These are phyloP conservation scores for Morpho deidamia DNA, from an alignment of 2,888 invertebrate genomes.

Conservation along the genomic window DNA sequence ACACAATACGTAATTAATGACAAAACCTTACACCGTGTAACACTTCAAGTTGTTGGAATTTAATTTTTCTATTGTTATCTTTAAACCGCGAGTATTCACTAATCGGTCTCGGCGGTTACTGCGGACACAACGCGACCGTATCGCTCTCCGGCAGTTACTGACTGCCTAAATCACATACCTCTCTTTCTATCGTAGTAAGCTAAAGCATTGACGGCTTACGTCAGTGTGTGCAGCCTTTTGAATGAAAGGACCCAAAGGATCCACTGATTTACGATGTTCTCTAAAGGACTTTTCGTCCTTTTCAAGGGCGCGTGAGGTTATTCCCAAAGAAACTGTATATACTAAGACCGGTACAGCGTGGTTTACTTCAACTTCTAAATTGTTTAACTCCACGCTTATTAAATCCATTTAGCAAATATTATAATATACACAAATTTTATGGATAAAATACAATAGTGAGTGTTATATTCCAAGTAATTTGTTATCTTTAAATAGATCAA, in stretches of 20 bases:
- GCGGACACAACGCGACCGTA: conserved; percentile 40
- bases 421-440: too few species aligned
- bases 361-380: background rate
- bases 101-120: conserved; percentile 5
- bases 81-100: conserved; percentile 13
- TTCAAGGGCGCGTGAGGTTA: conserved; percentile 18
- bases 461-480: too few species aligned
- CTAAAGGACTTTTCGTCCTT: conserved; percentile 18
- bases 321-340: background rate
- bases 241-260: conserved; percentile 45
- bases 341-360: background rate
- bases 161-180: conserved; percentile 24
- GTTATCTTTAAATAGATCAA: too few species aligned
- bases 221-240: conserved; percentile 51
- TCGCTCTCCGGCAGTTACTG: conserved; percentile 58
- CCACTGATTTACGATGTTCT: conserved; percentile 17
- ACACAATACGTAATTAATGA: conserved; percentile 25
- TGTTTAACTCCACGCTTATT: too few species aligned
- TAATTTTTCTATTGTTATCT: background rate
- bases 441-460: too few species aligned
- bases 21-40: conserved; percentile 8
- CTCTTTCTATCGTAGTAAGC: conserved; percentile 36
- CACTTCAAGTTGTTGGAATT: conserved; percentile 29
- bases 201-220: conserved; percentile 60
- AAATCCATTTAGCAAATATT: too few species aligned